Evolutionary conservation across 1,140 invertebrate genomes (phyloP).

Genomic region (Drosophila arizonae): DNA sequence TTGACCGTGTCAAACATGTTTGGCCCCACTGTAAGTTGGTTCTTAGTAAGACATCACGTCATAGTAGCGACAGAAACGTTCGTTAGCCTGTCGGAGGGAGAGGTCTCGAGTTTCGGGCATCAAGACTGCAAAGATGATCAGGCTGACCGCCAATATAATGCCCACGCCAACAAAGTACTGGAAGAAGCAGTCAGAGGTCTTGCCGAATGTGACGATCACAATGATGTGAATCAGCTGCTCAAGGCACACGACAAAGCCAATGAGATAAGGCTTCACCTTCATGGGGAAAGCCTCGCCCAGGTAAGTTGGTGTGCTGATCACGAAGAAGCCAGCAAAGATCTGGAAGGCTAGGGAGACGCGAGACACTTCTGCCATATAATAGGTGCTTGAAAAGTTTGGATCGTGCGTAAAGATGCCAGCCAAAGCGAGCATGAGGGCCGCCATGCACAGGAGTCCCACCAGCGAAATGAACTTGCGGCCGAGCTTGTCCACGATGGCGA

Average conservation of each 20-base stretch:
- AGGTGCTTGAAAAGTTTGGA: conserved; percentile 7
- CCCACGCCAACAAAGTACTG: conserved; percentile 44
- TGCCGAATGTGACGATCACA: conserved; percentile 40
- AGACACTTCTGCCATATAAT: conserved; percentile 45
- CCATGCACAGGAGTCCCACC: conserved; percentile 42
- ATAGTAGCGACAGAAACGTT: conserved; percentile 39
- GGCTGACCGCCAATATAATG: conserved; percentile 34
- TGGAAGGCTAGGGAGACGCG: conserved; percentile 44
- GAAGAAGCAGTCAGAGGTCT: conserved; percentile 13
- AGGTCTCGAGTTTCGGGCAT: conserved; percentile 50
- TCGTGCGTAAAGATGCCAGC: conserved; percentile 41
- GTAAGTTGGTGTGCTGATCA: conserved; percentile 42
- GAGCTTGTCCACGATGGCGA: conserved; percentile 36
- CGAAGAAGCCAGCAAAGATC: conserved; percentile 53
- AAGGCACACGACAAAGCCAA: conserved; percentile 36
- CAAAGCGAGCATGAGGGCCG: conserved; percentile 43
- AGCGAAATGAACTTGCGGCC: conserved; percentile 50
- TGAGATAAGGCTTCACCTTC: conserved; percentile 47
- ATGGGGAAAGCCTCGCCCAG: conserved; percentile 60
- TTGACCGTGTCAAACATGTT: not conserved
- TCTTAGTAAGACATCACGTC: conserved; percentile 35
- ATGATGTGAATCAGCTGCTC: conserved; percentile 61
- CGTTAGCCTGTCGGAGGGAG: conserved; percentile 42
- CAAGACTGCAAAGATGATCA: conserved; percentile 22
- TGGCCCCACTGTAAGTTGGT: not conserved